Evolutionary conservation across 1,140 invertebrate genomes (phyloP).

Genomic region (Hermatobates lingyangjiaoensis): DNA sequence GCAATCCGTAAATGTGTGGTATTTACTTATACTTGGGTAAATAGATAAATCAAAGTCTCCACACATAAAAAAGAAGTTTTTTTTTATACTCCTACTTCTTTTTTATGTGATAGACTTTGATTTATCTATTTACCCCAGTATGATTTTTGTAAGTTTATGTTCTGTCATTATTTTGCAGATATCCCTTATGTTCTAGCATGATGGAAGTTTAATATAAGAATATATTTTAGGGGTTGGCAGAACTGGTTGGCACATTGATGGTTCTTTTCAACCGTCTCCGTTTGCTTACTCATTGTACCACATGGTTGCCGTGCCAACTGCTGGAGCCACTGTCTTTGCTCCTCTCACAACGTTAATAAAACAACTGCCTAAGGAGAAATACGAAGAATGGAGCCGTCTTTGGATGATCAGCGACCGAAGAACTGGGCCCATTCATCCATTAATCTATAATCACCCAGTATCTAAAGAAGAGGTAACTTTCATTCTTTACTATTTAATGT

Average conservation of each 20-base stretch:
- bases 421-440: conserved; percentile 24
- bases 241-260: conserved; percentile 33
- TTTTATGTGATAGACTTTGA: no score
- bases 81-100: no score
- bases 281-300: conserved; percentile 28
- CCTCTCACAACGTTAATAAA: conserved; percentile 27
- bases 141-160: no score
- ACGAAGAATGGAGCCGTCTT: conserved; percentile 24
- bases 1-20: no score
- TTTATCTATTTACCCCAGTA: no score
- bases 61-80: no score
- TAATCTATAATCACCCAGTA: conserved; percentile 25
- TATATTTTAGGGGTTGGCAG: conserved; percentile 24
- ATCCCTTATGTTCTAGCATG: no score
- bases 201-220: background rate
- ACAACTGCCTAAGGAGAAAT: conserved; percentile 20
- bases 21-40: no score
- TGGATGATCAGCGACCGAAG: conserved; percentile 27
- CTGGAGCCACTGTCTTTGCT: conserved; percentile 26
- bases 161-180: no score
- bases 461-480: conserved; percentile 17
- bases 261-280: conserved; percentile 28
- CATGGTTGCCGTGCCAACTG: conserved; percentile 25
- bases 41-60: no score
- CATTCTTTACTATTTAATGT: background rate